Base-by-base conservation (phyloP, 2,797 vertebrate species). In the Tarsius wallacei region DNA sequence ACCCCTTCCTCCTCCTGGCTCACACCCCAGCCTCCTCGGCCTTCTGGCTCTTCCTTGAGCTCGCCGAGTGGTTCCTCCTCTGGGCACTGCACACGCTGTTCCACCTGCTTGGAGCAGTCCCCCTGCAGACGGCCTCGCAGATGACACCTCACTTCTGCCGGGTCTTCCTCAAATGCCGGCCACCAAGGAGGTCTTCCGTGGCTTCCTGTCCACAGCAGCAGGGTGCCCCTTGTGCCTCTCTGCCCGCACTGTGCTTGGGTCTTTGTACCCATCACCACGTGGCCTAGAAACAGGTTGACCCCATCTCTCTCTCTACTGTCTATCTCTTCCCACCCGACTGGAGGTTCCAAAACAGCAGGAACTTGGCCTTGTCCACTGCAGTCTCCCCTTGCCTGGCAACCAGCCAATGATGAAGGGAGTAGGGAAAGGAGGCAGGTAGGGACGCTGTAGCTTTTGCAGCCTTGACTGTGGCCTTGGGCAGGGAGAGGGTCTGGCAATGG, bases 251-350 rank as follows among this genome's bases (percentile, higher is more conserved):
- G 6, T 55, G 42, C 17, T 63, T 77, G 21, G 10, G n/a, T 26
- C 59, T 68, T 57, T 33, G 71, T 15, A 53, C 10, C 31, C 42
- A 49, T 68, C 21, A 42, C 22, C 55, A 57, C 59, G 55, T 5
- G 4, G 87, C 31, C 19, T 87, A 16, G 66, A 49, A 51, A 86
- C 6, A n/a, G 36, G 61, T 4, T 31, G 49, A 64, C 7, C 31
- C 47, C 63, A 36, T 74, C 36, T 68, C 42, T 84, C 82, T 93
- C 89, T 86, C 93, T 66, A 61, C 19, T 71, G 19, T 70, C 47
- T 71, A 11, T 33, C 13, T 94, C 59, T 89, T 71, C 51, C 49
- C 24, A n/a, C 19, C 51, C 73, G 22, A 74, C 0, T 77, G 15
- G 70, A 91, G 71, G 42, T 31, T 78, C 14, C 5, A 33, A 0